These are phyloP conservation scores for Sminthurinus aureus DNA, from an alignment of 2,888 invertebrate genomes.

Conservation along the genomic window DNA sequence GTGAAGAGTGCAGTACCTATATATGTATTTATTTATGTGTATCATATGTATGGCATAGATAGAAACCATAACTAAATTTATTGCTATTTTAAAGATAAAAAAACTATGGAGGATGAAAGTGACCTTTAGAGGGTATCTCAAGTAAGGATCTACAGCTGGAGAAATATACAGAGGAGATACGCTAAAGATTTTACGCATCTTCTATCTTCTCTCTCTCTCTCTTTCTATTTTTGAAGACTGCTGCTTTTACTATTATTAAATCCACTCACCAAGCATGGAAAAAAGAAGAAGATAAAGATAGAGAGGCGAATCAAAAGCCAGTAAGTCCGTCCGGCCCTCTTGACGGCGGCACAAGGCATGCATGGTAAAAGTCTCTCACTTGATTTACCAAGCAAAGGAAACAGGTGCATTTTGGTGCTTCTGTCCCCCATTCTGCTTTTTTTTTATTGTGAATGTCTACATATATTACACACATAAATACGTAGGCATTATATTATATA, in stretches of 20 bases:
- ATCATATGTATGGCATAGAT: background rate
- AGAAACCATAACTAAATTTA: background rate
- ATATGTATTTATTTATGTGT: no score
- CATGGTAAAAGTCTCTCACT: slow-evolving; percentile 44
- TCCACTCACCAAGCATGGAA: slow-evolving; percentile 41
- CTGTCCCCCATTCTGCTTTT: background rate
- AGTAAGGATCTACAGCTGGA: slow-evolving; percentile 10
- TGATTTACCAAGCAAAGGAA: slow-evolving; percentile 50
- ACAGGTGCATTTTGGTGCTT: slow-evolving; percentile 45
- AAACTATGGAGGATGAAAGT: background rate
- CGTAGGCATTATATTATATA: no score
- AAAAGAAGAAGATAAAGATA: slow-evolving; percentile 23
- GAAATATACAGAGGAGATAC: slow-evolving; percentile 44
- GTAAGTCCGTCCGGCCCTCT: slow-evolving; percentile 25
- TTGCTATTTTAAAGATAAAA: background rate
- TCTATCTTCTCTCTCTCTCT: background rate
- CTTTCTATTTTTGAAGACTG: background rate
- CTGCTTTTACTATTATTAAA: slow-evolving; percentile 42
- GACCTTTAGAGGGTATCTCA: background rate
- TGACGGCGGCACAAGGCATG: slow-evolving; percentile 28
- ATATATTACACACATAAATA: background rate
- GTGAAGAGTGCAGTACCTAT: no score
- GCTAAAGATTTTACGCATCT: slow-evolving; percentile 34
- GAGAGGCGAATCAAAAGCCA: slow-evolving; percentile 12
- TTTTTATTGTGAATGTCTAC: background rate